Evolutionary conservation across 1,140 invertebrate species (phyloP).

Genomic region (Drosophila rhopaloa): DNA sequence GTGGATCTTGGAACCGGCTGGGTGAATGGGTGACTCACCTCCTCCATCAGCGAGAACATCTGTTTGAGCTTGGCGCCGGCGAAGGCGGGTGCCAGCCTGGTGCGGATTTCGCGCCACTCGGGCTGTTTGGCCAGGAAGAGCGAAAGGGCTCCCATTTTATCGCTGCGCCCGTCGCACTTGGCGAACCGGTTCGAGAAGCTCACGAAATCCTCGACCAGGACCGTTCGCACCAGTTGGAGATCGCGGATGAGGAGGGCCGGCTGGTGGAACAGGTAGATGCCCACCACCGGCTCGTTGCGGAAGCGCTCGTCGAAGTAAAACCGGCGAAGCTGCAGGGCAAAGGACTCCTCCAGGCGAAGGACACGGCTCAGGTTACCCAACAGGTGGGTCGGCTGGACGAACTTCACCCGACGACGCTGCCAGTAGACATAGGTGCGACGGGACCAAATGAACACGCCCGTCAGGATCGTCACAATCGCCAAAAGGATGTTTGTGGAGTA

Average conservation of each 20-base stretch:
- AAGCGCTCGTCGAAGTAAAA: constrained; percentile 75
- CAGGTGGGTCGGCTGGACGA: constrained; percentile 73
- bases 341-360: constrained; percentile 70
- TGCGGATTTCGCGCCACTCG: constrained; percentile 86
- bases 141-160: constrained; percentile 77
- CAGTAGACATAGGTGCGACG: constrained; percentile 82
- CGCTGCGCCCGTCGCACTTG: constrained; percentile 66
- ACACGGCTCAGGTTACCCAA: constrained; percentile 77
- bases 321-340: constrained; percentile 70
- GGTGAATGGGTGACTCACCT: constrained; percentile 65
- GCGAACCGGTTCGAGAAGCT: constrained; percentile 80
- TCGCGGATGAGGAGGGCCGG: constrained; percentile 86
- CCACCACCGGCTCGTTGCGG: constrained; percentile 79
- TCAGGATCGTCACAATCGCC: constrained; percentile 74
- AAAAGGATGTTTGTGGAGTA: constrained; percentile 76
- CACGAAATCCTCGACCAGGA: constrained; percentile 86
- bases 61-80: constrained; percentile 86
- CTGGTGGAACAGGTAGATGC: constrained; percentile 84
- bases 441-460: constrained; percentile 78
- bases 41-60: constrained; percentile 86
- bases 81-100: constrained; percentile 86
- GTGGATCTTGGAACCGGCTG: background rate
- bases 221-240: constrained; percentile 85
- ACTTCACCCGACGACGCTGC: constrained; percentile 80
- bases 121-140: constrained; percentile 77